phyloP scores from a whole-genome alignment of 1,140 invertebrate genomes.

The Drosophila fuyamai region DNA sequence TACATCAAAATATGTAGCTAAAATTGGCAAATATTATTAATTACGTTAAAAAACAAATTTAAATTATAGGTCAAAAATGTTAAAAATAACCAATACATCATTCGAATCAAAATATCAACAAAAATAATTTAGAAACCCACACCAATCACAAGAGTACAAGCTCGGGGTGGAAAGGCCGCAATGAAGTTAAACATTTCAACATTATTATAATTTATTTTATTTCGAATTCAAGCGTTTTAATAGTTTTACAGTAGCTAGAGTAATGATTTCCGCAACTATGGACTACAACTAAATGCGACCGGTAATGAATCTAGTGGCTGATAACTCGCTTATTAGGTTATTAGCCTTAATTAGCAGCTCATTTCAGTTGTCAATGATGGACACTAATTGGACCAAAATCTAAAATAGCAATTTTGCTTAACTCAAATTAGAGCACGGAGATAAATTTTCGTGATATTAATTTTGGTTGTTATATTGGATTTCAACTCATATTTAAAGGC shows the following conservation, averaged over 20 bases:
- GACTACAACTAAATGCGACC: conserved; percentile 9
- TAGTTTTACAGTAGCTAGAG: conserved; percentile 9
- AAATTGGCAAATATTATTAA: not conserved
- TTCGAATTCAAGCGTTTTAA: not conserved
- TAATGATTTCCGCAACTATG: conserved; percentile 26
- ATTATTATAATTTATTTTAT: not conserved
- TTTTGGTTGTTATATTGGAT: conserved; percentile 2
- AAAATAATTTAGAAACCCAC: no score
- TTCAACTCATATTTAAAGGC: not conserved
- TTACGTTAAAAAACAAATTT: not conserved
- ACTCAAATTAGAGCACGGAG: conserved; percentile 6
- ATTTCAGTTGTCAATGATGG: conserved; percentile 33
- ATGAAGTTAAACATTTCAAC: not conserved
- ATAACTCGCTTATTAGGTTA: conserved; percentile 47
- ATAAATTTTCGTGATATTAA: conserved; percentile 12
- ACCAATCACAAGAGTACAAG: not conserved
- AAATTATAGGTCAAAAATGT: not conserved
- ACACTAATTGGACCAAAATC: conserved; percentile 42
- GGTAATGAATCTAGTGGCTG: conserved; percentile 36
- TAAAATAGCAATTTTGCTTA: conserved; percentile 34
- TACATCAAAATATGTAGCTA: no score
- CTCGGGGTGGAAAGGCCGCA: not conserved
- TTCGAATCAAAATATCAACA: not conserved
- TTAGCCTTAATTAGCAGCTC: conserved; percentile 44
- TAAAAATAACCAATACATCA: not conserved